Base-by-base conservation (phyloP, 2,888 invertebrate genomes). In the Anoncus sp. region DNA sequence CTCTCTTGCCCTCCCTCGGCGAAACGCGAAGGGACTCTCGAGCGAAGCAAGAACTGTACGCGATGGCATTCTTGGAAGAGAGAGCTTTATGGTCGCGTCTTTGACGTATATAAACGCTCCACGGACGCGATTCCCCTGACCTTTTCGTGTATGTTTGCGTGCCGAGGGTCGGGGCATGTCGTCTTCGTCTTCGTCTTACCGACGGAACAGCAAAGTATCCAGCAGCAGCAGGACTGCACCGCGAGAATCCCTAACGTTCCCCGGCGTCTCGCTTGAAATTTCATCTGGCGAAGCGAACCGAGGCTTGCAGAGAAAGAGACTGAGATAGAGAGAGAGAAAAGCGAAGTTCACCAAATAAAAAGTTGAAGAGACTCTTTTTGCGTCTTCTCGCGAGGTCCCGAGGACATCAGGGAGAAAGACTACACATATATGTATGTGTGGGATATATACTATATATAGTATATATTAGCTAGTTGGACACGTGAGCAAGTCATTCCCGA, bases 11-110 rank as follows among this genome's bases (percentile, higher is more conserved):
- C 71, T 66, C 47, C 75, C 40, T 72, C 47, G 47, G 66, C 53
- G 60, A 65, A 66, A 49, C 67, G n/a, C n/a, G 63, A 51, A 76
- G 76, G 69, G 59, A 74, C 66, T 72, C 59, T 27, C 59, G 55
- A 40, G 69, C 69, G n/a, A 45, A 55, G 70, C 79, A 81, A 81
- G 77, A 81, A 75, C 69, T 72, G 24, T 71, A 49, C 63, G 72
- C 55, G 63, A 75, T 77, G 65, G 79, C 63, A 81, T 81, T 79
- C 79, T 75, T 63, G 72, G 81, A 77, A 79, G 72, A 63, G 70
- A 73, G 79, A 81, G 79, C 81, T 81, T 81, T 81, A 81, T 79
- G 79, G 79, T 81, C 79, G 67, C 69, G 62, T 75, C 66, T 72
- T 71, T 79, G 79, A 75, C 79, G 75, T 69, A 38, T 65, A 65